Evolutionary conservation across 2,888 invertebrate species (phyloP).

Genomic region (Pachycephus smyrnensis): DNA sequence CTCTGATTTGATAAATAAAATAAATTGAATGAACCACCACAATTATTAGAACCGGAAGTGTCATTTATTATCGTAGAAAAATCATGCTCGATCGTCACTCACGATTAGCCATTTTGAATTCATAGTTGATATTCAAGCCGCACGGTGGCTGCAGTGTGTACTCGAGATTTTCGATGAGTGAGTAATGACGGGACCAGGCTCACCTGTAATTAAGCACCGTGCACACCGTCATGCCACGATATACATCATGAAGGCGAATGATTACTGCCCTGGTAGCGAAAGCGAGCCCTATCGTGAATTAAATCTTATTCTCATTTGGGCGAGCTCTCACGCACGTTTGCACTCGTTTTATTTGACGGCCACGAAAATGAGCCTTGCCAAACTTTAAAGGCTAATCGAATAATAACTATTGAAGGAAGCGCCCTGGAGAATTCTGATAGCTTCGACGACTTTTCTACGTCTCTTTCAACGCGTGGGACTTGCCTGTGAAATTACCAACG

Average conservation of each 20-base stretch:
- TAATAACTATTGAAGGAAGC: not conserved
- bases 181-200: constrained; percentile 19
- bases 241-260: constrained; percentile 42
- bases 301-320: constrained; percentile 47
- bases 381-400: not conserved
- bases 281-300: constrained; percentile 48
- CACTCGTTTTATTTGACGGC: not conserved
- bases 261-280: constrained; percentile 45
- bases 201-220: constrained; percentile 40
- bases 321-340: not conserved
- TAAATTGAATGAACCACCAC: not conserved
- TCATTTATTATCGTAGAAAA: not conserved
- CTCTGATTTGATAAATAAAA: not conserved
- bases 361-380: not conserved
- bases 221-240: constrained; percentile 31
- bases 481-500: too few species aligned
- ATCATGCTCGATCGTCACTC: not conserved
- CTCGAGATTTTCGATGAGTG: constrained; percentile 39
- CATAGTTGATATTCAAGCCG: not conserved
- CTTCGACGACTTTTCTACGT: too few species aligned
- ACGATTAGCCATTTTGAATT: not conserved
- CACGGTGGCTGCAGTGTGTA: not conserved
- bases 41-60: not conserved
- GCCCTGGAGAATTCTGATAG: too few species aligned
- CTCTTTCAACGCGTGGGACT: too few species aligned